phyloP scores from a whole-genome alignment of 2,888 invertebrate genomes.

The Limulus polyphemus region DNA sequence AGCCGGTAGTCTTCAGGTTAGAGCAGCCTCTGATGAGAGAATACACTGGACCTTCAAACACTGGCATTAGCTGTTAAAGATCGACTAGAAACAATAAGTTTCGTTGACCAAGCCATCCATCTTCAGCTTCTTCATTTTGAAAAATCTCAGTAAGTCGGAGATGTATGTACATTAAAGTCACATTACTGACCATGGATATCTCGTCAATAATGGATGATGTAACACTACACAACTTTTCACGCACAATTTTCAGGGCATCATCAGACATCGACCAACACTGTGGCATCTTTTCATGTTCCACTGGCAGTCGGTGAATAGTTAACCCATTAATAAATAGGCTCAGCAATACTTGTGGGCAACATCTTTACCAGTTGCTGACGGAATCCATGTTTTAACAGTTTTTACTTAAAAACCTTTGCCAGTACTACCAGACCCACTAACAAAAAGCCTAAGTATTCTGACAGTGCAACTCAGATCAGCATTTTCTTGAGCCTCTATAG shows the following conservation, averaged over 20 bases:
- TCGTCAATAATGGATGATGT: slow-evolving; percentile 4
- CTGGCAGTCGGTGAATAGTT: not conserved
- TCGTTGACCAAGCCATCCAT: slow-evolving; percentile 11
- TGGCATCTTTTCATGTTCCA: not conserved
- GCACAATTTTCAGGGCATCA: not conserved
- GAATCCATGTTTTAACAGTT: not conserved
- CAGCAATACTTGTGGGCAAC: too few species aligned
- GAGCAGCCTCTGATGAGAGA: too few species aligned
- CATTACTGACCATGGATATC: slow-evolving; percentile 9
- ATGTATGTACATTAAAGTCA: slow-evolving; percentile 8
- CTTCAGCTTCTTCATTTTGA: slow-evolving; percentile 4
- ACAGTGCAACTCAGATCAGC: not conserved
- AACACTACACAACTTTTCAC: not conserved
- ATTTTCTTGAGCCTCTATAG: too few species aligned
- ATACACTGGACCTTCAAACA: too few species aligned
- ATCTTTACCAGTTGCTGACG: too few species aligned
- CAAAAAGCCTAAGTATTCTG: not conserved
- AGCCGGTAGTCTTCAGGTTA: too few species aligned
- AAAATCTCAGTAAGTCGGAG: slow-evolving; percentile 9
- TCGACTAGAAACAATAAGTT: slow-evolving; percentile 9
- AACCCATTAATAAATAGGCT: not conserved
- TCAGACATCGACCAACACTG: not conserved
- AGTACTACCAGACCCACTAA: not conserved
- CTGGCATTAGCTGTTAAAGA: slow-evolving; percentile 9
- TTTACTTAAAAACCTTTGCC: not conserved